phyloP scores from a whole-genome alignment of 2,113 vertebrate species.

The Aramus guarauna region DNA sequence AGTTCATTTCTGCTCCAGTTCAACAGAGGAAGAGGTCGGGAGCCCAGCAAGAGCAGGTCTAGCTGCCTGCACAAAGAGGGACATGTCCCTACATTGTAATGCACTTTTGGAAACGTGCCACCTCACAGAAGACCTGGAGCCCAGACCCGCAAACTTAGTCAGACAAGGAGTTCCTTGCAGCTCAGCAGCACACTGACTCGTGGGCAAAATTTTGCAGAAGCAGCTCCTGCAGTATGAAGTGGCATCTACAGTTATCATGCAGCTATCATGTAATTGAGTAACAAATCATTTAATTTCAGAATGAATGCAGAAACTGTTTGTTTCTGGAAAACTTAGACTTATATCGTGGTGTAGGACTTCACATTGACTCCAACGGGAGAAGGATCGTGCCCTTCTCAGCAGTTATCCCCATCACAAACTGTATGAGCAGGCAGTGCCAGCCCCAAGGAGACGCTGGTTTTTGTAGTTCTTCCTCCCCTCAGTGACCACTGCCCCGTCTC shows the following conservation, averaged over 20 bases:
- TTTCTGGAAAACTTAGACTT: background rate
- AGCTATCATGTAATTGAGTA: background rate
- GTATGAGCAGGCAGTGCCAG: background rate
- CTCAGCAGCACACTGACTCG: background rate
- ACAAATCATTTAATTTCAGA: background rate
- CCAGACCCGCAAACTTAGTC: background rate
- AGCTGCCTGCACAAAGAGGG: background rate
- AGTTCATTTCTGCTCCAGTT: background rate
- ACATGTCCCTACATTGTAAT: fast-evolving
- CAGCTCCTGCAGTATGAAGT: background rate
- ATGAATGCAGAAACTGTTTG: background rate
- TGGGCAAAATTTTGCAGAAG: background rate
- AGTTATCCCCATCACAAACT: background rate
- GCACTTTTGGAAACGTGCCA: background rate
- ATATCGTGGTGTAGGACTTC: background rate
- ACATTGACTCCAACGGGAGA: background rate
- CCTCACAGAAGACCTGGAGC: background rate
- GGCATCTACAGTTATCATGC: background rate
- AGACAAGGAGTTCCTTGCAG: background rate
- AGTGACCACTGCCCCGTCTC: background rate
- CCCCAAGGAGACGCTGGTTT: background rate
- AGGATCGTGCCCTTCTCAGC: background rate
- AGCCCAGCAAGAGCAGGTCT: background rate
- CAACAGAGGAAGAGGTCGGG: background rate
- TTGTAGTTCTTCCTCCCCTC: background rate